Evolutionary conservation across 2,888 invertebrate genomes (phyloP), one percentile per base, ranked within the genome.

Genomic region (Syrista parreyssii): DNA sequence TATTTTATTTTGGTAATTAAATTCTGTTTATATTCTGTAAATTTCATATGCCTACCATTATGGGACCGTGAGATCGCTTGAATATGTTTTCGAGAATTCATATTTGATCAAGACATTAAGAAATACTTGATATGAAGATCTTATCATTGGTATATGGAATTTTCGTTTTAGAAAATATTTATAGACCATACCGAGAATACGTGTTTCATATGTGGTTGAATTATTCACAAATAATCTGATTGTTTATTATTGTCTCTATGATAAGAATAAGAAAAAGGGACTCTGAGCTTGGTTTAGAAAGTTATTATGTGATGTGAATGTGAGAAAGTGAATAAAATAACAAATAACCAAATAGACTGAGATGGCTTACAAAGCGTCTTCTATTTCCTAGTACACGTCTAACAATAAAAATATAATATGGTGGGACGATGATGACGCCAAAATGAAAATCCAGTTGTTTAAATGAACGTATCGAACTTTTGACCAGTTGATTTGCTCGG

Each of bases 111-210:
- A 55, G 23, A 55, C 55, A 55, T 55, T 55, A 55, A 55, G 55
- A 55, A 55, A 15, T 55, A 55, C 55, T 55, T 55, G 55, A 55
- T 55, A 55, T 9, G 55, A 55, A 55, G 55, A 55, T 55, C 55
- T 55, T 55, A 55, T 55, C 55, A 55, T 55, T 23, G 55, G 55
- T 55, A 55, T 55, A 55, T 55, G 55, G 55, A 71, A 71, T 33
- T 71, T 71, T 71, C 31, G 71, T 71, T 71, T 71, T 33, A 71
- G 71, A 71, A 71, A 71, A 55, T 55, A 55, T 40, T 40, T 55
- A 55, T 55, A 55, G 9, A 55, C 55, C 55, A 55, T 55, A 23
- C 23, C 55, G 55, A 55, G 9, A 23, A 9, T 55, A 55, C 23
- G 23, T 55, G 23, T 55, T 55, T 55, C 23, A 55, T 55, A 55